phyloP scores from a whole-genome alignment of 1,140 invertebrate species.

The Anadara kagoshimensis region DNA sequence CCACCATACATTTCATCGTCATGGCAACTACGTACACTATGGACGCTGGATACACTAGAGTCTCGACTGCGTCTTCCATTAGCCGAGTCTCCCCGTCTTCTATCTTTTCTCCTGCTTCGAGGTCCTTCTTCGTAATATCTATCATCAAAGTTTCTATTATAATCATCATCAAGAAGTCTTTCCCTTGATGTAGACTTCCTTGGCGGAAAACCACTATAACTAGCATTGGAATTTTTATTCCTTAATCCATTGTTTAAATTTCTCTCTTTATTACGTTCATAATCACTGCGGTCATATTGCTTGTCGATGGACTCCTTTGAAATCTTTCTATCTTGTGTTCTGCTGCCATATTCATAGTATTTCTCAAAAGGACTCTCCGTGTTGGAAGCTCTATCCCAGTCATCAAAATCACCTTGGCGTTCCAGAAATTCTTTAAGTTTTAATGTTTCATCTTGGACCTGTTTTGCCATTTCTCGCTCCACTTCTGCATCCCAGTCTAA shows the following conservation, averaged over 20 bases:
- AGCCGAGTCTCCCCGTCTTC: conserved; percentile 24
- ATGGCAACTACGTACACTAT: conserved; percentile 40
- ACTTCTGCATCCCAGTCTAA: conserved; percentile 57
- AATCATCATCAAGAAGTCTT: conserved; percentile 13
- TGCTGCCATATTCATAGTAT: neutral
- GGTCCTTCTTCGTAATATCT: conserved; percentile 20
- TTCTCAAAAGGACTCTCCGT: conserved; percentile 19
- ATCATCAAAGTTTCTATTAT: conserved; percentile 1
- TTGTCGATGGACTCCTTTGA: neutral
- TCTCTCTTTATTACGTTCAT: conserved; percentile 10
- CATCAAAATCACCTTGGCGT: conserved; percentile 27
- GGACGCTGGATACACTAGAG: conserved; percentile 39
- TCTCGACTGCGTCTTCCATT: conserved; percentile 34
- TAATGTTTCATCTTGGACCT: conserved; percentile 57
- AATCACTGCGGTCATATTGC: conserved; percentile 9
- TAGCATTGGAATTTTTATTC: conserved; percentile 18
- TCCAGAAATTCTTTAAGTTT: conserved; percentile 56
- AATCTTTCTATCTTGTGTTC: neutral
- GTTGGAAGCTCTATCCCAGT: conserved; percentile 31
- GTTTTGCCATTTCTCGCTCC: conserved; percentile 54
- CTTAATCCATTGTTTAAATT: neutral
- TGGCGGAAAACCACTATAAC: neutral
- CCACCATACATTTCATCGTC: conserved; percentile 34
- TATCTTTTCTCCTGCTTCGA: conserved; percentile 20
- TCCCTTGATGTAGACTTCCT: conserved; percentile 3